These are phyloP conservation scores for Drosophila hamatofila DNA, from an alignment of 2,888 invertebrate species.

Conservation along the genomic window DNA sequence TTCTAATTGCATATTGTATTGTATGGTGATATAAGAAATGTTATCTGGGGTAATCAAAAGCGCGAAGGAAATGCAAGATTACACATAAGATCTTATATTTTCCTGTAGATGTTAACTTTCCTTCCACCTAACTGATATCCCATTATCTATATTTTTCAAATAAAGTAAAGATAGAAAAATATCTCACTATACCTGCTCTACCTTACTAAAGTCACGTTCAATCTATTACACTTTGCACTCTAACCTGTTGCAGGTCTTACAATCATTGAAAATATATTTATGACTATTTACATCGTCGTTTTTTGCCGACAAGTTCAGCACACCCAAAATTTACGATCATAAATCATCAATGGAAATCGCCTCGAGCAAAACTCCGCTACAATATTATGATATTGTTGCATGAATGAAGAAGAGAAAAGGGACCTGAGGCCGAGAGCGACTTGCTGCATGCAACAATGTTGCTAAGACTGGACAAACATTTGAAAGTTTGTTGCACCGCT, in stretches of 20 bases:
- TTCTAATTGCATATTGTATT: not conserved
- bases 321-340: conserved; percentile 44
- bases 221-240: conserved; percentile 25
- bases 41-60: not conserved
- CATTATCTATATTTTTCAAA: not conserved
- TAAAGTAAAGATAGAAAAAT: not conserved
- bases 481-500: conserved; percentile 70
- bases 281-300: conserved; percentile 47
- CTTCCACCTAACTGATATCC: not conserved
- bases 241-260: conserved; percentile 59
- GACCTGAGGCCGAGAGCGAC: conserved; percentile 6
- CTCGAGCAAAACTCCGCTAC: conserved; percentile 41
- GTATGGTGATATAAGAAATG: too few relatives aligned
- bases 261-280: conserved; percentile 44
- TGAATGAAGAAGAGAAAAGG: conserved; percentile 42
- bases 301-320: conserved; percentile 47
- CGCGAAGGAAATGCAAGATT: not conserved
- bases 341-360: conserved; percentile 64
- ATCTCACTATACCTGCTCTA: not conserved
- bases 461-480: conserved; percentile 76
- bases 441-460: conserved; percentile 72
- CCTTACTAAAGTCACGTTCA: conserved; percentile 26
- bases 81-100: not conserved
- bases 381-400: conserved; percentile 59
- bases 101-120: not conserved